Conservation (phyloP, 2,113 vertebrate species). For the Megaptera novaeangliae region DNA sequence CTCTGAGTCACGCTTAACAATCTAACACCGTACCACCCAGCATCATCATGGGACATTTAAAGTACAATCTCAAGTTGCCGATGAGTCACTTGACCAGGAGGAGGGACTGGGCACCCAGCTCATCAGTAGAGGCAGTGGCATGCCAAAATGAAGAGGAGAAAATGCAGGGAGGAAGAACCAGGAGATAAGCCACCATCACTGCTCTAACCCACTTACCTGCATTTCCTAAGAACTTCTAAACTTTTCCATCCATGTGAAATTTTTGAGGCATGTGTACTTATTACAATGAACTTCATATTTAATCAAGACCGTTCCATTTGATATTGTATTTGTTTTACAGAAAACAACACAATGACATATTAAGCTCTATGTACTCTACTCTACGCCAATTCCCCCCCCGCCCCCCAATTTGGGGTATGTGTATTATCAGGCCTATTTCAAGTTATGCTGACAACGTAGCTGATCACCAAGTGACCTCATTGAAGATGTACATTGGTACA, state of each 20-base stretch:
- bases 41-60: not conserved
- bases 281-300: not conserved
- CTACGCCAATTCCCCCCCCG: fast-evolving
- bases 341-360: not conserved
- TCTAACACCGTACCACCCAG: not conserved
- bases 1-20: not conserved
- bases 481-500: not conserved
- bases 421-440: not conserved
- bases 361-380: not conserved
- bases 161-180: no score
- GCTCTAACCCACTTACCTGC: not conserved
- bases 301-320: not conserved
- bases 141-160: not conserved
- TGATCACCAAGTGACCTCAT: not conserved
- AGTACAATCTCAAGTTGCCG: not conserved
- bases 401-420: no score
- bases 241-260: not conserved
- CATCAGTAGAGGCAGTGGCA: not conserved
- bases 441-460: not conserved
- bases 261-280: not conserved
- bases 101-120: not conserved
- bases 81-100: not conserved
- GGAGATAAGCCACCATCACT: not conserved
- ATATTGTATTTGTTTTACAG: not conserved
- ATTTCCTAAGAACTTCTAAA: not conserved